Percentiles rank a stretch among this genome's conserved stretches.
These are phyloP conservation scores for Candoia aspera DNA, from an alignment of 2,113 vertebrate species.

Conservation along the genomic window DNA sequence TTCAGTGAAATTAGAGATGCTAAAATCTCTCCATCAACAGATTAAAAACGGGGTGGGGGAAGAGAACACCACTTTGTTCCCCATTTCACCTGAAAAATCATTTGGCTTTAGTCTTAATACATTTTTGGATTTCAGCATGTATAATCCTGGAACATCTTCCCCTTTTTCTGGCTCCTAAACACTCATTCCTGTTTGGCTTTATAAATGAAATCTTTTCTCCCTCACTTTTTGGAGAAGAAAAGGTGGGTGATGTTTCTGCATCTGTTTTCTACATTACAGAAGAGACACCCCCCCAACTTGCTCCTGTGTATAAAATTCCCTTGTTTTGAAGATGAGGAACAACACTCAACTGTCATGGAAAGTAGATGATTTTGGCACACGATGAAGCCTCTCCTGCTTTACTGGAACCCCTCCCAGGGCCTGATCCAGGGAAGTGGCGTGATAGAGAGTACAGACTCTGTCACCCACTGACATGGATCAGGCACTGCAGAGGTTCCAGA, in stretches of 20 bases:
- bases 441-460: background rate
- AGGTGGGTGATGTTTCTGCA: background rate
- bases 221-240: background rate
- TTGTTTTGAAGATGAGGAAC: background rate
- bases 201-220: background rate
- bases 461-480: background rate
- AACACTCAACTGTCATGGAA: background rate
- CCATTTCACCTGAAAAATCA: conserved; percentile 8
- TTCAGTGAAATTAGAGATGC: background rate
- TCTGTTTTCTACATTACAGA: background rate
- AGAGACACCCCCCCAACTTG: background rate
- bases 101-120: conserved; percentile 22
- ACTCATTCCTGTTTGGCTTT: conserved; percentile 47
- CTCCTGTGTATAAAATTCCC: background rate
- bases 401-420: background rate
- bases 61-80: conserved; percentile 29
- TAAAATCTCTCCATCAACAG: conserved; percentile 25
- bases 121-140: background rate
- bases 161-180: conserved; percentile 23
- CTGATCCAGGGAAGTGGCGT: background rate
- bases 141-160: conserved; percentile 56
- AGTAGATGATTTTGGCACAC: background rate
- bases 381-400: background rate
- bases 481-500: background rate
- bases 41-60: conserved; percentile 32